Evolutionary conservation across 2,113 vertebrate genomes (phyloP).

Genomic region (Fulica atra): DNA sequence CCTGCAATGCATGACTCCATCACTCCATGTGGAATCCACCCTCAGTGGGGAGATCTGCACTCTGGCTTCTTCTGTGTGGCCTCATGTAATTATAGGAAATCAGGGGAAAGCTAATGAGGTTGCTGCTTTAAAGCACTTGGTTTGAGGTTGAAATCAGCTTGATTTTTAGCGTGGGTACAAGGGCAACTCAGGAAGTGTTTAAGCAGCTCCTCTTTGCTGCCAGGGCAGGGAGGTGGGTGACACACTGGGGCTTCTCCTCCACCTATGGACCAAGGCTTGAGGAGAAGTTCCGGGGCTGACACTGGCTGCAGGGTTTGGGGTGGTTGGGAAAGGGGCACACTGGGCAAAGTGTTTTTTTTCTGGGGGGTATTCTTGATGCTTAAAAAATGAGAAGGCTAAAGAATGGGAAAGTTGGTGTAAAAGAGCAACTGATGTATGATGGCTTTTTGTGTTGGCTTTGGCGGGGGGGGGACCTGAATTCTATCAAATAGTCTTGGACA

Average conservation of each 20-base stretch:
- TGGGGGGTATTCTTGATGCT: background rate
- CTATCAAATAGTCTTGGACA: background rate
- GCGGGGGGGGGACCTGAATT: background rate
- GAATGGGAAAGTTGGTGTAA: background rate
- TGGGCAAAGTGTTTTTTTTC: background rate
- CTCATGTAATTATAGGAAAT: background rate
- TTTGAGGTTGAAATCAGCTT: background rate
- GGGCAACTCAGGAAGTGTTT: background rate
- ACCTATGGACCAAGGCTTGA: fast-evolving
- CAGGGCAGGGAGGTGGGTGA: fast-evolving
- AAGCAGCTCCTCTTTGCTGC: background rate
- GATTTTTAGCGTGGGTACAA: background rate
- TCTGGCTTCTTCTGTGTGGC: slow-evolving; percentile 10
- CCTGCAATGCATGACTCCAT: slow-evolving; percentile 9
- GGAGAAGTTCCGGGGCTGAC: background rate
- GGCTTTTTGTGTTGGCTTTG: background rate
- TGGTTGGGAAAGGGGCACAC: background rate
- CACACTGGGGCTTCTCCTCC: fast-evolving
- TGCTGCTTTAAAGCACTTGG: slow-evolving; percentile 33
- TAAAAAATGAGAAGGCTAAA: background rate
- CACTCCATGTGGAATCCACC: background rate
- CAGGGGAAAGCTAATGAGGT: background rate
- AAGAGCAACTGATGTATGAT: background rate
- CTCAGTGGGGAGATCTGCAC: background rate
- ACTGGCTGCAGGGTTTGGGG: fast-evolving